phyloP scores from a whole-genome alignment of 2,888 invertebrate genomes.

The Drosophila mimetica region DNA sequence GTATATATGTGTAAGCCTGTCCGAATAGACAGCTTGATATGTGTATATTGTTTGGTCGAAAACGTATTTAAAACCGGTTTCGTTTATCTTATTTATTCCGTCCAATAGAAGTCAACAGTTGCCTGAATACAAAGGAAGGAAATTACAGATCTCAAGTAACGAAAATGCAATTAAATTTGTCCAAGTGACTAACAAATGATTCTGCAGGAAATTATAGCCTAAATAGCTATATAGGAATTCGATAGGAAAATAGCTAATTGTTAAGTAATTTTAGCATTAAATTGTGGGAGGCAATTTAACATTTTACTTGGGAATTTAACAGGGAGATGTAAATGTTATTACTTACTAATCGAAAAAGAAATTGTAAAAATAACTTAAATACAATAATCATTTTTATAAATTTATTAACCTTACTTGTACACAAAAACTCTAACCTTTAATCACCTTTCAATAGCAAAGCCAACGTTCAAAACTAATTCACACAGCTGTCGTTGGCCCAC shows the following conservation, averaged over 20 bases:
- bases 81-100: constrained; percentile 7
- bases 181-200: constrained; percentile 18
- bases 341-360: no score
- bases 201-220: constrained; percentile 16
- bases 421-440: neutral
- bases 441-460: constrained; percentile 5
- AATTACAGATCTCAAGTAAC: constrained; percentile 40
- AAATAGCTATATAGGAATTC: constrained; percentile 7
- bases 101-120: constrained; percentile 11
- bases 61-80: constrained; percentile 69
- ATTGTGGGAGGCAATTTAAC: neutral
- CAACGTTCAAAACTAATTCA: constrained; percentile 1
- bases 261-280: constrained; percentile 3
- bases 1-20: constrained; percentile 7
- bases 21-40: constrained; percentile 15
- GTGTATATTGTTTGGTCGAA: constrained; percentile 24
- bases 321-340: no score
- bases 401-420: no score
- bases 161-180: constrained; percentile 58
- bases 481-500: constrained; percentile 16
- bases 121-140: constrained; percentile 15
- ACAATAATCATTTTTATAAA: no score
- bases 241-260: constrained; percentile 4
- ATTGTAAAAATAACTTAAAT: no score
- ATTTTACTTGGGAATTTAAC: no score